phyloP scores from a whole-genome alignment of 2,888 invertebrate genomes.

The Heliconius aoede region DNA sequence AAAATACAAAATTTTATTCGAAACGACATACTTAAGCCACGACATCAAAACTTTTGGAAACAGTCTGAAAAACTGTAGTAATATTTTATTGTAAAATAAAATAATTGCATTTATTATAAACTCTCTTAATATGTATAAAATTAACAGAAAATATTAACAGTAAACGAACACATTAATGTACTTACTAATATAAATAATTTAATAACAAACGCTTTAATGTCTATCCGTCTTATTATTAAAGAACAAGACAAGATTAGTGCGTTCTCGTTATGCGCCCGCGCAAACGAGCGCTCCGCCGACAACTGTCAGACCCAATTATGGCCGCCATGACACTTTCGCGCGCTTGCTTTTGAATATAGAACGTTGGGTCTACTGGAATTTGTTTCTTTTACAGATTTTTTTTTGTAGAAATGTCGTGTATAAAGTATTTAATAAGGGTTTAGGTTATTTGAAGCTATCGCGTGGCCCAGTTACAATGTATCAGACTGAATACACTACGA shows the following conservation, averaged over 20 bases:
- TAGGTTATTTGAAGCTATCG: not conserved
- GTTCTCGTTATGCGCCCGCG: slow-evolving; percentile 71
- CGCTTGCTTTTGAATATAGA: slow-evolving; percentile 78
- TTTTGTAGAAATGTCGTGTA: slow-evolving; percentile 31
- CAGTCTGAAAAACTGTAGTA: not conserved
- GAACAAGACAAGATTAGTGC: slow-evolving; percentile 67
- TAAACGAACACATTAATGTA: slow-evolving; percentile 16
- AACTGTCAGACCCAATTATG: slow-evolving; percentile 81
- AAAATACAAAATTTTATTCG: too few relatives aligned
- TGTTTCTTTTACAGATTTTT: slow-evolving; percentile 31
- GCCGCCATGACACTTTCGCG: slow-evolving; percentile 75
- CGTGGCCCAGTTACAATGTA: not conserved
- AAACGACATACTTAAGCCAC: not conserved
- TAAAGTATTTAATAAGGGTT: not conserved
- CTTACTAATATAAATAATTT: slow-evolving; percentile 30
- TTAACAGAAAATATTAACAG: slow-evolving; percentile 9
- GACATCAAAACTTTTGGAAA: not conserved
- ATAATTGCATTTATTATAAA: not conserved
- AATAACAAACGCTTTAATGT: slow-evolving; percentile 65
- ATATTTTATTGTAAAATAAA: not conserved
- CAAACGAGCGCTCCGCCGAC: slow-evolving; percentile 70
- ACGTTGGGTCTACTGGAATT: slow-evolving; percentile 52
- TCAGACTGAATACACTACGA: not conserved
- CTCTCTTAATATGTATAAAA: not conserved
- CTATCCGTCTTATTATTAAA: slow-evolving; percentile 61